These are phyloP conservation scores for Aelia acuminata DNA, from an alignment of 2,888 invertebrate species.

Conservation along the genomic window DNA sequence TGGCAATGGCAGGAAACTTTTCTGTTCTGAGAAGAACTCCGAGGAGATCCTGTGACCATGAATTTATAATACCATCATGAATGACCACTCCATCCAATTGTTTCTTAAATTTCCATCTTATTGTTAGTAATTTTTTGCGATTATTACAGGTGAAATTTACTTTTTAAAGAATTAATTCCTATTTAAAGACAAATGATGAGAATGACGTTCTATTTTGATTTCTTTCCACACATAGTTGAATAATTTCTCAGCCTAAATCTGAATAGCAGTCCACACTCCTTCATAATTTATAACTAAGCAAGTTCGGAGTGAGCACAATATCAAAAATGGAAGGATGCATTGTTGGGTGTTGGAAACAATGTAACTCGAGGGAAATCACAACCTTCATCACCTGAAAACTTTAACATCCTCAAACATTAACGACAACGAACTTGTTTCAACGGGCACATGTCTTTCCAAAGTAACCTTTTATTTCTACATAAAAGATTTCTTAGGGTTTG, in stretches of 20 bases:
- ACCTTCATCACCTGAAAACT: conserved; percentile 16
- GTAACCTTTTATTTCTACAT: neutral
- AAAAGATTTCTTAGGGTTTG: neutral
- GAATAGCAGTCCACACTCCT: neutral
- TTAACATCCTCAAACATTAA: conserved; percentile 18
- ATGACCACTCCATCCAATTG: no score
- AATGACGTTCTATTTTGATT: neutral
- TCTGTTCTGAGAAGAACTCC: no score
- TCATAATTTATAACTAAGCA: neutral
- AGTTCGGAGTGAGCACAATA: neutral
- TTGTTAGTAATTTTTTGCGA: neutral
- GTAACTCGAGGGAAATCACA: neutral
- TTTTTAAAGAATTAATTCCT: neutral
- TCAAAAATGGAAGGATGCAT: conserved; percentile 13
- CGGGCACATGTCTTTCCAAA: neutral
- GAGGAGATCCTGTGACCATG: no score
- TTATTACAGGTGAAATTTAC: no score
- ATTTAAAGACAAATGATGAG: neutral
- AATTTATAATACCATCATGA: no score
- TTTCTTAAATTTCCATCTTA: no score
- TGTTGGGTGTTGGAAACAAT: conserved; percentile 25
- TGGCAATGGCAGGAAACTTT: no score
- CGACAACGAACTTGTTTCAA: neutral
- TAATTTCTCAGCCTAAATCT: neutral
- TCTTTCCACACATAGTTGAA: neutral